Conservation (phyloP, 2,888 invertebrate species). For the Chrysolina americana region DNA sequence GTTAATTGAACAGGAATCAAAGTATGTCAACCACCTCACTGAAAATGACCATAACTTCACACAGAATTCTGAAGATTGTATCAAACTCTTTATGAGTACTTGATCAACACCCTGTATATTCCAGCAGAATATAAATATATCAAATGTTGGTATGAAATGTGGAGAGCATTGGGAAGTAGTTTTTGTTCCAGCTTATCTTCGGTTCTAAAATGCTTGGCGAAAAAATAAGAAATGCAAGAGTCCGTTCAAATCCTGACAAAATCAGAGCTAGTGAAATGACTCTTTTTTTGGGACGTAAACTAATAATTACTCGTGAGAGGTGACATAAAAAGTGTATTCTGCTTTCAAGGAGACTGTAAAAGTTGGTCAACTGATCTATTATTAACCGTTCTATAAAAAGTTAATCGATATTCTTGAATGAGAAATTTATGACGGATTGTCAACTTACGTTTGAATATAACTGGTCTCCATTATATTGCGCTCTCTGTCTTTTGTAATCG, state of each 20-base stretch:
- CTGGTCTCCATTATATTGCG: constrained; percentile 91
- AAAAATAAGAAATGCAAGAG: neutral
- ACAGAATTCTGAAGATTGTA: no score
- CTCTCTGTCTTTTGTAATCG: constrained; percentile 89
- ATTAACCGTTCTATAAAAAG: neutral
- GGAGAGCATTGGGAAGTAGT: no score
- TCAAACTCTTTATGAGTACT: no score
- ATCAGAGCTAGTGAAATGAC: neutral
- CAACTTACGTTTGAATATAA: constrained; percentile 89
- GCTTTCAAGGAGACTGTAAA: constrained; percentile 19
- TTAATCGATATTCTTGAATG: constrained; percentile 13
- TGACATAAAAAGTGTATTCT: constrained; percentile 3
- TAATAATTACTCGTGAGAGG: neutral
- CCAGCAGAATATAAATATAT: no score
- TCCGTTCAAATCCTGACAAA: neutral
- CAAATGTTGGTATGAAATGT: no score
- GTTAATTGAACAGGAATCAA: no score
- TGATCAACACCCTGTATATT: no score
- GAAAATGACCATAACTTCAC: no score
- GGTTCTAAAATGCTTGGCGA: no score
- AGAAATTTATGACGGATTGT: constrained; percentile 34
- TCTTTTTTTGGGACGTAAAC: neutral
- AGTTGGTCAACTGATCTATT: constrained; percentile 15
- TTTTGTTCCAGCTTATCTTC: no score
- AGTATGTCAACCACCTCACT: no score